phyloP scores from a whole-genome alignment of 1,140 invertebrate species.

The Agraylea sexmaculata region DNA sequence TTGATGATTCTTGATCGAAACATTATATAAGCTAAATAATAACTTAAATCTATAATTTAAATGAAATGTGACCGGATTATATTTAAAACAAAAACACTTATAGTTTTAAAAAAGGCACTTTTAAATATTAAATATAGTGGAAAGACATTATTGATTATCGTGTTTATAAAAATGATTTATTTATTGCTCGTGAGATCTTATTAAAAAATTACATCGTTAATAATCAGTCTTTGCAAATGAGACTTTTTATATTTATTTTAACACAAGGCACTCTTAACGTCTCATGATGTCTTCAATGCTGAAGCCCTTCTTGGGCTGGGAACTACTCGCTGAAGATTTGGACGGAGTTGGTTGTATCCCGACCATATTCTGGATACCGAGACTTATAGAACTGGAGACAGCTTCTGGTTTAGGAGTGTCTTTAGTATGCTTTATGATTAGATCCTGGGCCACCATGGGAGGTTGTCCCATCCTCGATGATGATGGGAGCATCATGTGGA shows the following conservation, averaged over 20 bases:
- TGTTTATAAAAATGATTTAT: too few relatives aligned
- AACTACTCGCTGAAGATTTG: constrained; percentile 37
- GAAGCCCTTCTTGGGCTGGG: constrained; percentile 49
- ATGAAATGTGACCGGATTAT: too few relatives aligned
- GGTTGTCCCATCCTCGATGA: constrained; percentile 22
- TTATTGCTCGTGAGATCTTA: too few relatives aligned
- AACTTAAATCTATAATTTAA: too few relatives aligned
- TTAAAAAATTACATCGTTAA: constrained; percentile 21
- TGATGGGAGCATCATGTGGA: constrained; percentile 12
- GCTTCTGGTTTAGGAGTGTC: constrained; percentile 13
- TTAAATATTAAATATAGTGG: too few relatives aligned
- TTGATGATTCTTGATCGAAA: too few relatives aligned
- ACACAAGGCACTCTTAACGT: constrained; percentile 33
- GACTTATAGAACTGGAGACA: constrained; percentile 22
- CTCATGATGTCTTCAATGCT: constrained; percentile 65
- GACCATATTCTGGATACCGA: constrained; percentile 38
- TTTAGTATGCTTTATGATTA: constrained; percentile 30
- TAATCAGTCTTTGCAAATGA: constrained; percentile 19
- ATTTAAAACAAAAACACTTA: too few relatives aligned
- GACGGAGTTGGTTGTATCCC: constrained; percentile 37
- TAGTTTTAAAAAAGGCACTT: too few relatives aligned
- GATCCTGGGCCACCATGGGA: constrained; percentile 33
- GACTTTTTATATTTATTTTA: constrained; percentile 7
- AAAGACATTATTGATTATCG: too few relatives aligned
- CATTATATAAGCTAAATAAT: too few relatives aligned